Conservation (phyloP, 2,888 invertebrate genomes). For the Parapristionchus giblindavisi region DNA sequence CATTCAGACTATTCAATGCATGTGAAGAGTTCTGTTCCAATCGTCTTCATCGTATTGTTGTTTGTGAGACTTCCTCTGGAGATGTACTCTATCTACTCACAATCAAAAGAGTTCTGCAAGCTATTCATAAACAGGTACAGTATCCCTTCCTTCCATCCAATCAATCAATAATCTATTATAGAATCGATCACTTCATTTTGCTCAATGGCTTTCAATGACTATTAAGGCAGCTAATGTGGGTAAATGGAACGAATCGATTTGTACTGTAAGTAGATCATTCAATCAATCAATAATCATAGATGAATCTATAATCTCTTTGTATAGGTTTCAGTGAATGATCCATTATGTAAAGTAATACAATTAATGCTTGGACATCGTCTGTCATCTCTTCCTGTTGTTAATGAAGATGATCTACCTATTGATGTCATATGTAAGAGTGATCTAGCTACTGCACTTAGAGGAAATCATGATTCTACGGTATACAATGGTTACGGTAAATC, state of each 20-base stretch:
- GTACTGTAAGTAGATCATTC: not conserved
- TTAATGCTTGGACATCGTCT: slow-evolving; percentile 51
- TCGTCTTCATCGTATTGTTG: slow-evolving; percentile 50
- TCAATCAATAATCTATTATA: slow-evolving; percentile 21
- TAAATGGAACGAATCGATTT: slow-evolving; percentile 46
- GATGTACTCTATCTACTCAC: slow-evolving; percentile 51
- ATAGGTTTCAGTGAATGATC: slow-evolving; percentile 31
- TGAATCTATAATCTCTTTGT: not conserved
- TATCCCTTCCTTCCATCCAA: slow-evolving; percentile 2
- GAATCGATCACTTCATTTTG: slow-evolving; percentile 55
- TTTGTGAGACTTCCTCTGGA: slow-evolving; percentile 43
- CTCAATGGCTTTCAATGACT: slow-evolving; percentile 53
- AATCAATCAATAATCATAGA: not conserved
- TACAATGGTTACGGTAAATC: not conserved
- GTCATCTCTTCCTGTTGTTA: slow-evolving; percentile 50
- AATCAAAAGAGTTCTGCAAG: slow-evolving; percentile 50
- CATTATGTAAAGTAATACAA: slow-evolving; percentile 45
- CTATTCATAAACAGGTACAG: slow-evolving; percentile 52
- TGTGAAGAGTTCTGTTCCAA: slow-evolving; percentile 48
- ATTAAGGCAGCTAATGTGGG: slow-evolving; percentile 49
- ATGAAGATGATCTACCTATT: slow-evolving; percentile 25
- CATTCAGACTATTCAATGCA: slow-evolving; percentile 48
- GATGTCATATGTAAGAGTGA: slow-evolving; percentile 44
- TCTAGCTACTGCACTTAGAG: slow-evolving; percentile 40
- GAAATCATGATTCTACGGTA: slow-evolving; percentile 35